Base-by-base conservation (phyloP, 2,797 vertebrate species). In the Melanogrammus aeglefinus region DNA sequence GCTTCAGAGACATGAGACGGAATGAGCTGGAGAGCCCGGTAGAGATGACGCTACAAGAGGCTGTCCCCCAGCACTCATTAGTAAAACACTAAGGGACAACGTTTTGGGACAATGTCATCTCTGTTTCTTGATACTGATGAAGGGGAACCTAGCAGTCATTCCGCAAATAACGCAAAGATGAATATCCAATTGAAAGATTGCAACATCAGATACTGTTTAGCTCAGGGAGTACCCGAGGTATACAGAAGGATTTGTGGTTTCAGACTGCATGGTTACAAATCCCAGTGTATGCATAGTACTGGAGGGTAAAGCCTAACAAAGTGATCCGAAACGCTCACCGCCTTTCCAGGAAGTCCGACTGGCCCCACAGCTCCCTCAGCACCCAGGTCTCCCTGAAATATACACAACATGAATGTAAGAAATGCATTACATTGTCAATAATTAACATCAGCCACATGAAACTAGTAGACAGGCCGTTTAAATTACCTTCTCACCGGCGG, bases 281-380 rank as follows among this genome's bases (percentile, higher is more conserved):
- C 63, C 24, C 63, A 10, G 57, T 63, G 1, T 13, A n/a, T 4
- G n/a, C 57, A 63, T 10, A 69, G 21, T 6, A 63, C 57, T 24
- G 21, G 1, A 63, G 47, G 47, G 47, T 5, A 21, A 21, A 51
- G 47, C 57, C 6, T 29, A 24, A 69, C 63, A 69, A 24, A 27
- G n/a, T 69, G 63, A 69, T 69, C 24, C 10, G 8, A 69, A 69
- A 69, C 63, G 10, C 92, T 92, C 82, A 95, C 95, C 51, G 82
- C 79, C 89, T 95, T 95, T 72, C 95, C 95, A 76, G 93, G 88
- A 82, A 89, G 86, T 83, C 95, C 95, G n/a, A 90, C 76, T 1
- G 92, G 92, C 70, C 95, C 95, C 0, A 81, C 33, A 13, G 73
- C 18, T 85, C 95, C 95, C 6, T 90, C 88, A 5, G 71, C 83